Base-by-base conservation (phyloP, 2,797 vertebrate species). In the Hyperoplus lanceolatus region DNA sequence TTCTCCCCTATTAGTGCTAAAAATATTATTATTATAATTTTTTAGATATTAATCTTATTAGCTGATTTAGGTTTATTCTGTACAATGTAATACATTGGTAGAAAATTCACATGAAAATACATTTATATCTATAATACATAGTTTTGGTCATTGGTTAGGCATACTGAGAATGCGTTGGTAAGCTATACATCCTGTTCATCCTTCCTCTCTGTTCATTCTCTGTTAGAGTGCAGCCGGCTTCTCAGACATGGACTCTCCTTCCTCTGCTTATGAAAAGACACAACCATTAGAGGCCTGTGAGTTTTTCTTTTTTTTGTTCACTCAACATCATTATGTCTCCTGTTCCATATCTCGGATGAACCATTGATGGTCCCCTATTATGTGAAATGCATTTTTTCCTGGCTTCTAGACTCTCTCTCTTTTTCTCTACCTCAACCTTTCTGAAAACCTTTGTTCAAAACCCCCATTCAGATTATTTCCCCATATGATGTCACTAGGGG, bases 231-330 rank as follows among this genome's bases (percentile, higher is more conserved):
- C 98, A 39, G 93, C 91, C 1, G 93, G 95, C 69, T 99, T 98
- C 87, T 92, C 81, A 11, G 96, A 98, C 60, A 97, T 98, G 93
- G 95, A 97, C 81, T 93, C 95, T 1, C 97, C 97, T 0, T 80
- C 95, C 11, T 96, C 97, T 14, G 92, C 95, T 0, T 97, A 98
- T 70, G 92, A 97, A 89, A 99, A 97, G 90, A 98, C 96, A 0
- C 94, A 93, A 54, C 96, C 97, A 0, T 18, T 94, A 69, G 98
- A 99, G 90, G 95, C 97, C 67, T 96, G 98, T 99, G 74, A 95
- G 97, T 95, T 62, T 54, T 21, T 21, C 94, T 63, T 50, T 36
- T 18, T 64, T 8, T 50, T 13, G 29, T 29, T 11, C 45, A 11
- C 42, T 49, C 42, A 46, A 5, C n/a, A 50, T 8, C 6, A 57